Evolutionary conservation across 2,888 invertebrate genomes (phyloP).

Genomic region (Bibio marci): DNA sequence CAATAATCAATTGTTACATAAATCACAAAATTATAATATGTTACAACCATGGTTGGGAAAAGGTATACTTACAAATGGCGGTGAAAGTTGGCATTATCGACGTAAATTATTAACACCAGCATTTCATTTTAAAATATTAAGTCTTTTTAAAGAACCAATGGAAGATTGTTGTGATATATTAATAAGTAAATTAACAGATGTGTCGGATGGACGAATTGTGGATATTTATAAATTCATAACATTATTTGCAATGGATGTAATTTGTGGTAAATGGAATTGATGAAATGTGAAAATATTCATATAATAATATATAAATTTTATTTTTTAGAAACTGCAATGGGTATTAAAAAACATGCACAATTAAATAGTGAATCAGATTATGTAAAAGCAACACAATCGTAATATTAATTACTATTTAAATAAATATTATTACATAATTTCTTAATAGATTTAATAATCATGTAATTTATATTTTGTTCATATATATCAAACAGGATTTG

Average conservation of each 20-base stretch:
- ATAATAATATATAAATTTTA: too few relatives aligned
- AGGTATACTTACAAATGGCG: neutral
- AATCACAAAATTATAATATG: neutral
- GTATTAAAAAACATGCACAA: neutral
- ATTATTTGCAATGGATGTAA: neutral
- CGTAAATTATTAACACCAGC: neutral
- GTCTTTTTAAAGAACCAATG: neutral
- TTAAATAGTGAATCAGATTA: neutral
- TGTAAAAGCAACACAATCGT: neutral
- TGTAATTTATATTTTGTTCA: too few relatives aligned
- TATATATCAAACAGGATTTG: too few relatives aligned
- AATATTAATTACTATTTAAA: too few relatives aligned
- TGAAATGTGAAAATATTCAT: too few relatives aligned
- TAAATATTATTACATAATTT: too few relatives aligned
- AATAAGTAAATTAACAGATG: neutral
- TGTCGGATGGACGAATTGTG: neutral
- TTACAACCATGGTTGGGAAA: neutral
- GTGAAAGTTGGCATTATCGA: neutral
- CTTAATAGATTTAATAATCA: too few relatives aligned
- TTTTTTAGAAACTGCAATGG: neutral
- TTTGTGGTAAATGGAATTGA: neutral
- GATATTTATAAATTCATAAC: neutral
- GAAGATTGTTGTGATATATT: neutral
- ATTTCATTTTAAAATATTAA: too few relatives aligned
- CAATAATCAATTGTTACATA: conserved; percentile 16